phyloP scores from a whole-genome alignment of 2,113 vertebrate species.

The Crocuta crocuta region DNA sequence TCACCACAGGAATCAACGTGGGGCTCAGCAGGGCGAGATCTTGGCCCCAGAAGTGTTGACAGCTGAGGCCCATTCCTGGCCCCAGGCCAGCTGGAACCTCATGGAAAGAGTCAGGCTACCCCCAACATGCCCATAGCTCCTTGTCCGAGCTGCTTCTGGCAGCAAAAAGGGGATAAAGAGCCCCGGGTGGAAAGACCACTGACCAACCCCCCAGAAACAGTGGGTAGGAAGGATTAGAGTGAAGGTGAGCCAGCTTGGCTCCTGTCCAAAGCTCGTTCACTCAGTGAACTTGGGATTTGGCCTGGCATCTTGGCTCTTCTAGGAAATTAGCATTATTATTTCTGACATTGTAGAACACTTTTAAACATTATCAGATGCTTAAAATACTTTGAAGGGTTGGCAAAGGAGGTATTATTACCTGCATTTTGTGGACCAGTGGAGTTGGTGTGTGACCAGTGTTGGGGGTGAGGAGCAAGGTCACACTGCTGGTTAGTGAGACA shows the following conservation, averaged over 20 bases:
- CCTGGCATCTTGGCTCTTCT: slow-evolving; percentile 14
- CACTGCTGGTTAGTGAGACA: neutral
- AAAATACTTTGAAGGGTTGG: neutral
- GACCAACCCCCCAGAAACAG: neutral
- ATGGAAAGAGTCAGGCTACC: neutral
- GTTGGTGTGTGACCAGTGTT: neutral
- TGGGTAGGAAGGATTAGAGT: neutral
- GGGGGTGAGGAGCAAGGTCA: neutral
- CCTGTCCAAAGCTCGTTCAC: neutral
- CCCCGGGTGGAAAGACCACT: neutral
- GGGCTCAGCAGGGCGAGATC: neutral
- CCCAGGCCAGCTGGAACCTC: neutral
- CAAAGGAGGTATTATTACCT: neutral
- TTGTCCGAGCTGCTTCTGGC: neutral
- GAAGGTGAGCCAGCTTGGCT: neutral
- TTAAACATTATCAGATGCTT: neutral
- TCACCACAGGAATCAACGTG: neutral
- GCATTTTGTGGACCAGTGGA: neutral
- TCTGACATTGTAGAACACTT: neutral
- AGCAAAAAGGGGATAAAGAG: neutral
- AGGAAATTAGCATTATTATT: slow-evolving; percentile 56
- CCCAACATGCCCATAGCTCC: neutral
- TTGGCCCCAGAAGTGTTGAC: neutral
- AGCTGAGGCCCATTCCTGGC: neutral
- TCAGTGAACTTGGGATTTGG: slow-evolving; percentile 1